A percentile compares a stretch with the other conserved stretches of the same genome.
Evolutionary conservation across 2,113 vertebrate species (phyloP).

Genomic region (Scolopax mira): DNA sequence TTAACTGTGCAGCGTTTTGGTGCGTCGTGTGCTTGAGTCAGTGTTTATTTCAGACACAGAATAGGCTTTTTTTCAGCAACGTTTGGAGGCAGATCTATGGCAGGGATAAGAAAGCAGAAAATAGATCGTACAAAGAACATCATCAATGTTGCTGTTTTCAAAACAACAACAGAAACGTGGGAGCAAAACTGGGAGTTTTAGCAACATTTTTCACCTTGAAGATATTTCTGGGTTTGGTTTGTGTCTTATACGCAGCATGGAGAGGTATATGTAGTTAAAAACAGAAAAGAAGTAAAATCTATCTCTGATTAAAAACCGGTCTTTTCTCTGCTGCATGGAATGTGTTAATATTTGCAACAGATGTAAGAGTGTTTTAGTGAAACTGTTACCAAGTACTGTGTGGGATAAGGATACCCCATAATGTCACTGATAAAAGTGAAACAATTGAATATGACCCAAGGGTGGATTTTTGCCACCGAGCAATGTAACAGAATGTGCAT

Average conservation of each 20-base stretch:
- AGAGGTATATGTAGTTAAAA: neutral
- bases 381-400: slow-evolving; percentile 22
- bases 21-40: accelerated
- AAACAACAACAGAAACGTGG: slow-evolving; percentile 27
- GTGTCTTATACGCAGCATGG: neutral
- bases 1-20: neutral
- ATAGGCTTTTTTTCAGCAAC: neutral
- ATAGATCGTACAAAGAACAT: slow-evolving; percentile 52
- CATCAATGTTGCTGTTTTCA: slow-evolving; percentile 43
- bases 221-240: neutral
- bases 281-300: neutral
- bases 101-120: slow-evolving; percentile 61
- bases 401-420: slow-evolving; percentile 35
- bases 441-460: slow-evolving; percentile 57
- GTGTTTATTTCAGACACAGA: neutral
- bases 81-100: slow-evolving; percentile 5
- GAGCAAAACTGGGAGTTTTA: neutral
- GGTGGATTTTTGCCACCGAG: slow-evolving; percentile 60
- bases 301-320: slow-evolving; percentile 3
- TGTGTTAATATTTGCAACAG: slow-evolving; percentile 57
- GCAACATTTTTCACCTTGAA: neutral
- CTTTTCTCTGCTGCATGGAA: neutral
- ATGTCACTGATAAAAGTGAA: slow-evolving; percentile 50
- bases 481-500: slow-evolving; percentile 32
- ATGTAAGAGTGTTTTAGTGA: slow-evolving; percentile 35